Percentiles rank a stretch among this genome's conserved stretches.
These are phyloP conservation scores for Acleris literana DNA, from an alignment of 2,888 invertebrate genomes.

Conservation along the genomic window DNA sequence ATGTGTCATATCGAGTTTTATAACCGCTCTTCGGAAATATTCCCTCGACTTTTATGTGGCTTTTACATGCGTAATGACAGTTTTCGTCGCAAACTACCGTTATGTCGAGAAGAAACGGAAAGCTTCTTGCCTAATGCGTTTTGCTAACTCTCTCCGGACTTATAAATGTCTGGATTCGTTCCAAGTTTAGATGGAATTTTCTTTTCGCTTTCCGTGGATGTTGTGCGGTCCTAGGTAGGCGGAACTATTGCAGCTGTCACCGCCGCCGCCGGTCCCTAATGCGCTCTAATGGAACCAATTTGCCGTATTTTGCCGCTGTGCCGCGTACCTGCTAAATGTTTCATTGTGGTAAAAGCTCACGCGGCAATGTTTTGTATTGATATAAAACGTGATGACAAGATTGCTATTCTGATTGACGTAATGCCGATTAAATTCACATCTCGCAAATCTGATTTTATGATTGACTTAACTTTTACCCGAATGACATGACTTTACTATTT, in stretches of 20 bases:
- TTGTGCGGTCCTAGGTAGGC: background rate
- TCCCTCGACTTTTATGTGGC: conserved; percentile 7
- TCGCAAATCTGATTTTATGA: no score
- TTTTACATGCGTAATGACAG: conserved; percentile 4
- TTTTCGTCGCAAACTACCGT: conserved; percentile 10
- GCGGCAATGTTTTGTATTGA: conserved; percentile 12
- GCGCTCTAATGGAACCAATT: conserved; percentile 71
- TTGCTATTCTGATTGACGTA: background rate
- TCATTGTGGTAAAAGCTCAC: conserved; percentile 26
- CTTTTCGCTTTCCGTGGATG: conserved; percentile 25
- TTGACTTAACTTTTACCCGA: no score
- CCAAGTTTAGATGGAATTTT: conserved; percentile 22
- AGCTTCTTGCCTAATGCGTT: conserved; percentile 15
- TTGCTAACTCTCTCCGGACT: conserved; percentile 14
- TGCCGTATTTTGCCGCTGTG: conserved; percentile 59
- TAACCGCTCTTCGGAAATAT: conserved; percentile 15
- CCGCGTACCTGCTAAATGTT: conserved; percentile 38
- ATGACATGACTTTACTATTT: background rate
- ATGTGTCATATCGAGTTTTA: conserved; percentile 31
- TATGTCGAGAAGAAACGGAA: conserved; percentile 10
- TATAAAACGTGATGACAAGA: conserved; percentile 1
- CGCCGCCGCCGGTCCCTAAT: conserved; percentile 49
- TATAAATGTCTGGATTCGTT: conserved; percentile 26
- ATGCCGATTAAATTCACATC: background rate
- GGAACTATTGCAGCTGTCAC: conserved; percentile 28